Percentiles rank a stretch among this genome's conserved stretches.
Conservation (phyloP, 2,797 vertebrate species). For the Alectoris magna region DNA sequence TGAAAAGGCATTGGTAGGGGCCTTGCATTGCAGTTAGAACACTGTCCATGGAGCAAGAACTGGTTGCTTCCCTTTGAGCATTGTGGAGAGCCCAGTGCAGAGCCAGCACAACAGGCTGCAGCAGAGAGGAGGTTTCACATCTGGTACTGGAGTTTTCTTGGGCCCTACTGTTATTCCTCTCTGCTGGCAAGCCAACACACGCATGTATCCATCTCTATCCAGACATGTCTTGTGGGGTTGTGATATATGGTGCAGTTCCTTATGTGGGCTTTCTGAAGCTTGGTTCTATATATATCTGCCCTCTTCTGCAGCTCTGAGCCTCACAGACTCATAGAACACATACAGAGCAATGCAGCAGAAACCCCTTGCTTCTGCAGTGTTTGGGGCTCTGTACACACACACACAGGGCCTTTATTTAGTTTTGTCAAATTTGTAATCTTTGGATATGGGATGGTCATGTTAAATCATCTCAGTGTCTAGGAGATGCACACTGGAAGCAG, state of each 20-base stretch:
- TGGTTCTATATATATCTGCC: not conserved
- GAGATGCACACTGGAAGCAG: not conserved
- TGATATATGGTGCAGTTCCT: not conserved
- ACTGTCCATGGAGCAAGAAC: not conserved
- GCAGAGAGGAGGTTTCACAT: not conserved
- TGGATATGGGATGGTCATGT: constrained; percentile 4
- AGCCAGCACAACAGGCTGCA: fast-evolving
- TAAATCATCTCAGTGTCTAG: constrained; percentile 15
- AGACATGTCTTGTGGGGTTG: not conserved
- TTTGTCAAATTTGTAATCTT: constrained; percentile 5
- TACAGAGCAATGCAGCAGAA: constrained; percentile 20
- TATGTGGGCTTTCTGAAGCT: not conserved
- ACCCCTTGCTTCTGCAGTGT: not conserved
- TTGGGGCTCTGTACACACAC: constrained; percentile 6
- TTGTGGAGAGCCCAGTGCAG: fast-evolving
- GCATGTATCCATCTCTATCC: not conserved
- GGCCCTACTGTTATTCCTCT: not conserved
- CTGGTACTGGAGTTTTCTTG: not conserved
- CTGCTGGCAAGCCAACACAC: not conserved
- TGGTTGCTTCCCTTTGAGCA: not conserved
- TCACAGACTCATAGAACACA: not conserved
- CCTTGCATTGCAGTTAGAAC: not conserved
- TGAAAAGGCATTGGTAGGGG: not conserved
- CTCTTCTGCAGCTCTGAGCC: not conserved
- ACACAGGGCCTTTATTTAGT: constrained; percentile 35